These are phyloP conservation scores for Dryoscopus gambensis DNA, from an alignment of 2,113 vertebrate species.

Conservation along the genomic window DNA sequence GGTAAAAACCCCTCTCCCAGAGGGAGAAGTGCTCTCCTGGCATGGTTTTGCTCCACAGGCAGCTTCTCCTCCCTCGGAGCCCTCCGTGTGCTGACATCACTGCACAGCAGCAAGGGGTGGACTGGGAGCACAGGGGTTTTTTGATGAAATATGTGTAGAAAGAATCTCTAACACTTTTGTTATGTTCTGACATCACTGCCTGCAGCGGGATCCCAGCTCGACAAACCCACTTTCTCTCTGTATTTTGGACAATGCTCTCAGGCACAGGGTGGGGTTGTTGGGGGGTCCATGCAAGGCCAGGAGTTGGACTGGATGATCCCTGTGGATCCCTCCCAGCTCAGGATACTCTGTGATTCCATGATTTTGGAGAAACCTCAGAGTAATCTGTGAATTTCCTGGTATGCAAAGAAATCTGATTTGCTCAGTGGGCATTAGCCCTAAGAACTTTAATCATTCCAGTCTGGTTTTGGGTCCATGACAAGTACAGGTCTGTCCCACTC, in stretches of 20 bases:
- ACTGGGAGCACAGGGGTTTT: not conserved
- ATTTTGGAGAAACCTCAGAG: not conserved
- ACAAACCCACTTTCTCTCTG: not conserved
- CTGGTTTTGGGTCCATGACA: not conserved
- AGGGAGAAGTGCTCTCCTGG: not conserved
- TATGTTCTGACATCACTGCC: not conserved
- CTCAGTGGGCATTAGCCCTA: not conserved
- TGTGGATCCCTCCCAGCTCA: not conserved
- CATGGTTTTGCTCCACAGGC: not conserved
- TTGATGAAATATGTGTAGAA: not conserved
- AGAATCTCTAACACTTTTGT: not conserved
- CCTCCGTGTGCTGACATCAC: rapidly evolving
- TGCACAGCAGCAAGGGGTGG: not conserved
- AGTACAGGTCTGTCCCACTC: not conserved
- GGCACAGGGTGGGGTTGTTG: not conserved
- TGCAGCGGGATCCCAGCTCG: not conserved
- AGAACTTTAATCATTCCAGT: not conserved
- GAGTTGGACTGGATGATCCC: too few relatives aligned
- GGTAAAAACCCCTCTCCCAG: not conserved
- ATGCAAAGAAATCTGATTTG: not conserved
- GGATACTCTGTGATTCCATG: not conserved
- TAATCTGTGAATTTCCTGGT: not conserved
- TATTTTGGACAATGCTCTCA: not conserved
- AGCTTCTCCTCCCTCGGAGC: not conserved
- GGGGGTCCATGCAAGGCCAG: not conserved